Base-by-base conservation (phyloP, 2,797 vertebrate species). In the Siniperca obscura region DNA sequence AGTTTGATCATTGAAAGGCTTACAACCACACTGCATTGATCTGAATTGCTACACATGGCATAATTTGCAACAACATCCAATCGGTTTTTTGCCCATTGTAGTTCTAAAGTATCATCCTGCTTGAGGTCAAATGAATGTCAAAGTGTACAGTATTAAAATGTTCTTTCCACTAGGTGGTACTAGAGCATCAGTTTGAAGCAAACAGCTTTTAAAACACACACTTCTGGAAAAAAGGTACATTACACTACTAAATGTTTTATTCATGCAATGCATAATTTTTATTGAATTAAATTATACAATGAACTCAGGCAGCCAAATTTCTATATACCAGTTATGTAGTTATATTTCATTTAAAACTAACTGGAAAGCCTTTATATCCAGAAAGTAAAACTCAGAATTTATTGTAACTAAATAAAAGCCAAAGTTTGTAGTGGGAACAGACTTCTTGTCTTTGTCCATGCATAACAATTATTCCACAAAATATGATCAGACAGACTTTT, bases 151-250 rank as follows among this genome's bases (percentile, higher is more conserved):
- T 25, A 67, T 17, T 71, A 14, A 64, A 1, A 52, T 4, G 1
- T 3, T 36, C 7, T 36, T 0, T 68, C 81, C 92, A 83, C 75
- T 76, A 88, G 90, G 73, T 86, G 91, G 78, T 86, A 75, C 46
- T 21, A 69, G n/a, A 82, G 70, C 52, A n/a, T 50, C 38, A 55
- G 27, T n/a, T 68, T 82, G 27, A 13, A 25, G 4, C 2, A 25
- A 12, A 16, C 9, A 4, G n/a, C 22, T 38, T 4, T 55, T 55
- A 25, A n/a, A 2, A 21, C 16, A 62, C 11, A 50, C 11, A 12
- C 34, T 14, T 3, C 10, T 38, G 16, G 52, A 50, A 56, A 57
- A 17, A 48, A 52, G 14, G 5, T 40, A 13, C 12, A 44, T 68
- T 34, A 67, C 30, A 46, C 30, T 62, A 36, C 13, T 19, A 40